phyloP scores from a whole-genome alignment of 2,113 vertebrate species.

The Peromyscus leucopus region DNA sequence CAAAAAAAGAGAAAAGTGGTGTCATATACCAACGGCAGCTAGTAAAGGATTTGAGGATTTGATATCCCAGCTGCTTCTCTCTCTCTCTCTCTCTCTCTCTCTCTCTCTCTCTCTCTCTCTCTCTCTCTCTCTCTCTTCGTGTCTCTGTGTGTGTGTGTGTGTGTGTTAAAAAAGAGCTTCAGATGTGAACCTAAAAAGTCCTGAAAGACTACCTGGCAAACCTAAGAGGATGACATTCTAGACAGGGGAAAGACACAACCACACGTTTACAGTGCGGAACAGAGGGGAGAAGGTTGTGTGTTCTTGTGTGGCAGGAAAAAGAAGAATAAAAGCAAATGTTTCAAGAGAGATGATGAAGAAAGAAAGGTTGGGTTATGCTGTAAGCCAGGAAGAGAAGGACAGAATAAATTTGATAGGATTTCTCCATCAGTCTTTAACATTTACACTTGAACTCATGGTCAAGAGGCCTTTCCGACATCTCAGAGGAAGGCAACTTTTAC shows the following conservation, averaged over 20 bases:
- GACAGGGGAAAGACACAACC: background rate
- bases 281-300: background rate
- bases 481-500: background rate
- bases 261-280: background rate
- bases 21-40: constrained; percentile 32
- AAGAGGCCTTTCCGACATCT: background rate
- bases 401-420: background rate
- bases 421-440: background rate
- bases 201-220: background rate
- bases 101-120: background rate
- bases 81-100: background rate
- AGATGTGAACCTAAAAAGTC: no score
- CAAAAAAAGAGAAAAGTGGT: constrained; percentile 27
- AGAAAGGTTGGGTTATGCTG: background rate
- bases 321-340: background rate
- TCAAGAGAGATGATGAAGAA: background rate
- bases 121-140: background rate
- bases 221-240: constrained; percentile 41
- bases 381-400: background rate
- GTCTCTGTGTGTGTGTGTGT: background rate
- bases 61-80: constrained; percentile 25
- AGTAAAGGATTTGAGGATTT: constrained; percentile 60
- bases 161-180: background rate
- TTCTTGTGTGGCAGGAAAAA: background rate
- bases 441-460: background rate